Evolutionary conservation across 2,113 vertebrate species (phyloP).

Genomic region (Apteryx mantelli): DNA sequence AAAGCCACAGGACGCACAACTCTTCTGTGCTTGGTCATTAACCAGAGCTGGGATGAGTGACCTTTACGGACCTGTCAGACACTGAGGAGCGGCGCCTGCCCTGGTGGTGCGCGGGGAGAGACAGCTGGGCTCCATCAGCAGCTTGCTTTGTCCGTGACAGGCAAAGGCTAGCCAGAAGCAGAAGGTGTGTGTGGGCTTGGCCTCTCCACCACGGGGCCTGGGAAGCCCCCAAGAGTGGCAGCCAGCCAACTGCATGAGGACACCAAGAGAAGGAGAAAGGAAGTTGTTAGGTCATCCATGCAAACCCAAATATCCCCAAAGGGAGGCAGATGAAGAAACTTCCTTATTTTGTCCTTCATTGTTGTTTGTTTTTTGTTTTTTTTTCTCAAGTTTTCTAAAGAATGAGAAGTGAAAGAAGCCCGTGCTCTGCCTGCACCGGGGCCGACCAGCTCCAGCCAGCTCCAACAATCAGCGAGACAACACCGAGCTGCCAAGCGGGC

Average conservation of each 20-base stretch:
- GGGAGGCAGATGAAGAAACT: not conserved
- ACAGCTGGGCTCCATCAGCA: not conserved
- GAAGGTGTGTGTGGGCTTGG: not conserved
- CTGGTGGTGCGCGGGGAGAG: not conserved
- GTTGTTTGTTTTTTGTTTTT: not conserved
- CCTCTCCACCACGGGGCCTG: not conserved
- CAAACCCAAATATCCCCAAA: not conserved
- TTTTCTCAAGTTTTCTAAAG: not conserved
- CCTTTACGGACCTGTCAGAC: not conserved
- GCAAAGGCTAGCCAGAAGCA: not conserved
- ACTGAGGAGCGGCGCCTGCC: no score
- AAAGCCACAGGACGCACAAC: not conserved
- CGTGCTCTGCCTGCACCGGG: not conserved
- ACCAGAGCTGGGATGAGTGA: not conserved
- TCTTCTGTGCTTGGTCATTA: no score
- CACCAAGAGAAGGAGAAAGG: not conserved
- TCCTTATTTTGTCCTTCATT: not conserved
- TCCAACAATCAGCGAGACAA: not conserved
- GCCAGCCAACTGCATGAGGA: not conserved
- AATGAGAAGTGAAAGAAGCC: not conserved
- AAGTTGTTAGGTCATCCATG: no score
- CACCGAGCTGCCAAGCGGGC: not conserved
- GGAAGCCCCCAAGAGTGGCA: not conserved
- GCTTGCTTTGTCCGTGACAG: not conserved
- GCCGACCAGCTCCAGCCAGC: not conserved